phyloP scores from a whole-genome alignment of 2,113 vertebrate genomes.

The Acrocephalus arundinaceus region DNA sequence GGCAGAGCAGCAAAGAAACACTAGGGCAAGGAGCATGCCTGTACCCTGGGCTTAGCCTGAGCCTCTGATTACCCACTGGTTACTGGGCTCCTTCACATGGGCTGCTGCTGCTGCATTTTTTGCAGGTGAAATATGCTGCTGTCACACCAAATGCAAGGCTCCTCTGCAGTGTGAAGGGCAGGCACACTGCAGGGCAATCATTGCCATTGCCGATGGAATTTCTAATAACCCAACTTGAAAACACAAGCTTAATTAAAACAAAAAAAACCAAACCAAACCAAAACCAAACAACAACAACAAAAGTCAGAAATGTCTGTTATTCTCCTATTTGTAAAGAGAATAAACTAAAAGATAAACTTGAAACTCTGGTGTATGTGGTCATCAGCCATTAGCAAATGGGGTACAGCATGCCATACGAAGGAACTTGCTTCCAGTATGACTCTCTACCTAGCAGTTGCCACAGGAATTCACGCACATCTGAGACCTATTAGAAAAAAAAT shows the following conservation, averaged over 20 bases:
- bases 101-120: neutral
- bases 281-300: neutral
- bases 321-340: neutral
- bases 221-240: neutral
- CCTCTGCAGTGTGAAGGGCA: neutral
- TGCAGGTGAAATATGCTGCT: neutral
- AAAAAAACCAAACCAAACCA: neutral
- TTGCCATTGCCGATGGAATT: neutral
- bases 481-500: slow-evolving; percentile 25
- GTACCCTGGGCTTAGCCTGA: neutral
- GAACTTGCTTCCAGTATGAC: neutral
- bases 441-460: neutral
- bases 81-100: neutral
- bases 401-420: neutral
- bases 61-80: fast-evolving
- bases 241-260: neutral
- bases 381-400: fast-evolving
- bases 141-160: neutral
- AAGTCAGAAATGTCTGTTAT: neutral
- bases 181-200: neutral
- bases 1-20: neutral
- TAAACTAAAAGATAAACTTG: neutral
- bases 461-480: slow-evolving; percentile 21
- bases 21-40: neutral
- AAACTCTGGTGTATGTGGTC: neutral